phyloP scores from a whole-genome alignment of 2,113 vertebrate genomes.

The Cyprinodon variegatus region DNA sequence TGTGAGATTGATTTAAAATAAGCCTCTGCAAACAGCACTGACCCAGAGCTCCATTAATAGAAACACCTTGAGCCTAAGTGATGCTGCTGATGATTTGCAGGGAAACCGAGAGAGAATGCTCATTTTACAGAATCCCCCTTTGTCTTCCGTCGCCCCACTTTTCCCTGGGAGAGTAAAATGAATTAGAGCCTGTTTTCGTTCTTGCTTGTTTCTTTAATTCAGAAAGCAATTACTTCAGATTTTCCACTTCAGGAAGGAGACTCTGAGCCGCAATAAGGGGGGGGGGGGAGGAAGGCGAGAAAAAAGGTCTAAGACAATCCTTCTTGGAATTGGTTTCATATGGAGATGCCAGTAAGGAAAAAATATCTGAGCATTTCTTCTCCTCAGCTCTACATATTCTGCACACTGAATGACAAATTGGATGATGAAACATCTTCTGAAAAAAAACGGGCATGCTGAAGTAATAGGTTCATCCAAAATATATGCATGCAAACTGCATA shows the following conservation, averaged over 20 bases:
- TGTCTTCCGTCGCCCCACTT: slow-evolving; percentile 19
- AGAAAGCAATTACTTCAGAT: slow-evolving; percentile 83
- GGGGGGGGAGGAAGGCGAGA: slow-evolving; percentile 39
- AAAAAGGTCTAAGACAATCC: slow-evolving; percentile 60
- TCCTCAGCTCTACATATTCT: slow-evolving; percentile 29
- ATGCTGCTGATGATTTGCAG: slow-evolving; percentile 40
- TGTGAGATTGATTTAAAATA: slow-evolving; percentile 57
- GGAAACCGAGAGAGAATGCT: slow-evolving; percentile 50
- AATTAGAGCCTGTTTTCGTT: slow-evolving; percentile 75
- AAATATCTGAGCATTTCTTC: slow-evolving; percentile 37
- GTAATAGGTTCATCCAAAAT: slow-evolving; percentile 29
- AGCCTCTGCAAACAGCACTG: slow-evolving; percentile 34
- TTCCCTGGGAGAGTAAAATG: slow-evolving; percentile 64
- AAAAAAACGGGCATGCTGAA: slow-evolving; percentile 7
- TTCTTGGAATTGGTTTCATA: slow-evolving; percentile 66
- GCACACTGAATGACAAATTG: slow-evolving; percentile 30
- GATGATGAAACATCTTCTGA: slow-evolving; percentile 39
- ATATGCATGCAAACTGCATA: slow-evolving; percentile 26
- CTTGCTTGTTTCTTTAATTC: slow-evolving; percentile 77
- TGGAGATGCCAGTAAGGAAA: slow-evolving; percentile 52
- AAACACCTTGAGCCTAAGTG: slow-evolving; percentile 47
- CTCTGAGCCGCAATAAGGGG: slow-evolving; percentile 46
- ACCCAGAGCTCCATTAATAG: slow-evolving; percentile 60
- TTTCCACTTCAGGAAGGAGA: slow-evolving; percentile 78
- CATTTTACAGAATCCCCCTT: slow-evolving; percentile 45